Evolutionary conservation across 2,113 vertebrate species (phyloP).

Genomic region (Conger conger): DNA sequence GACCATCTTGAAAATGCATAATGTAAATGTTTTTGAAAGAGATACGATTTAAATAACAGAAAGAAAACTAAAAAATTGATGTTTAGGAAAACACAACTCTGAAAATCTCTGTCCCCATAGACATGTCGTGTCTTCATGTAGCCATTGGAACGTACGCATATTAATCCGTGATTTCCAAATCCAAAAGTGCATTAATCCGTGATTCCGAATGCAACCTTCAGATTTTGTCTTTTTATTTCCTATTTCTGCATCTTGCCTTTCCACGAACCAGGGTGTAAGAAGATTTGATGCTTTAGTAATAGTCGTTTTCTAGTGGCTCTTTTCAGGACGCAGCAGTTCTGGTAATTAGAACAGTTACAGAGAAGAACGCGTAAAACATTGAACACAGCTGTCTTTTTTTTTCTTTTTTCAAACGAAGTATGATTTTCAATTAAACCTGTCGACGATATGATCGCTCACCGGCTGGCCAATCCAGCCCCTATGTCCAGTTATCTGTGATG

Average conservation of each 20-base stretch:
- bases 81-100: background rate
- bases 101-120: constrained; percentile 13
- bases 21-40: background rate
- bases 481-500: constrained; percentile 13
- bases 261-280: background rate
- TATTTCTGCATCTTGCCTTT: background rate
- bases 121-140: background rate
- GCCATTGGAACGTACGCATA: background rate
- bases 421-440: background rate
- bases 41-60: background rate
- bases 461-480: constrained; percentile 5
- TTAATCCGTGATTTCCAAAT: background rate
- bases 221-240: background rate
- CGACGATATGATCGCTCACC: constrained; percentile 10
- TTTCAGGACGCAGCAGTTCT: constrained; percentile 10
- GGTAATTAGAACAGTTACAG: background rate
- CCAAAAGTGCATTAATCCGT: background rate
- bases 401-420: background rate
- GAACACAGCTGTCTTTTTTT: background rate
- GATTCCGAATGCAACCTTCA: background rate
- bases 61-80: background rate
- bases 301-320: background rate
- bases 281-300: constrained; percentile 13
- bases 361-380: background rate
- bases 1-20: background rate